Percentiles rank a stretch among this genome's conserved stretches.
Evolutionary conservation across 2,113 vertebrate genomes (phyloP).

Genomic region (Cheirogaleus medius): DNA sequence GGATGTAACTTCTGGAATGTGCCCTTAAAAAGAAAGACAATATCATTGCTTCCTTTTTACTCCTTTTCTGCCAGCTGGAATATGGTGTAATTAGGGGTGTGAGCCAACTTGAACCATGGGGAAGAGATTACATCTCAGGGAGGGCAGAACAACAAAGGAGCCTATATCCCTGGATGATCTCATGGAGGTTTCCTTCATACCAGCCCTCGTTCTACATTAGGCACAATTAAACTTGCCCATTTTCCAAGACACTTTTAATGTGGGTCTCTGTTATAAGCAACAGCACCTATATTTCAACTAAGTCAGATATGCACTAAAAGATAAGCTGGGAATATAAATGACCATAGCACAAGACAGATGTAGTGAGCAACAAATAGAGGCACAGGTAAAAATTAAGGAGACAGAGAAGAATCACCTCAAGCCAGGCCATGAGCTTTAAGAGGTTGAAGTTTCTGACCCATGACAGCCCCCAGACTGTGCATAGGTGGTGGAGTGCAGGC

Average conservation of each 20-base stretch:
- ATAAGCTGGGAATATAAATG: background rate
- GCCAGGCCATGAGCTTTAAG: background rate
- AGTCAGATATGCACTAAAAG: background rate
- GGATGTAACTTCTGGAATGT: background rate
- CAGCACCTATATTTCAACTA: background rate
- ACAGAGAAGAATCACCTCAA: background rate
- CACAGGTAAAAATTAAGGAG: background rate
- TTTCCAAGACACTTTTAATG: background rate
- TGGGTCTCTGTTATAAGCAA: background rate
- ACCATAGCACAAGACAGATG: background rate
- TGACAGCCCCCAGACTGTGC: background rate
- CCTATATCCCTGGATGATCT: background rate
- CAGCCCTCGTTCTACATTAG: background rate
- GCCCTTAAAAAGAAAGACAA: background rate
- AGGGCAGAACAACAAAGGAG: background rate
- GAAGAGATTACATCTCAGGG: background rate
- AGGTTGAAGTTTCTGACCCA: background rate
- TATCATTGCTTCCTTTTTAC: background rate
- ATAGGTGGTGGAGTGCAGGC: background rate
- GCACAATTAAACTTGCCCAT: background rate
- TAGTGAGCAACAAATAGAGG: background rate
- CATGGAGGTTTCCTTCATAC: background rate
- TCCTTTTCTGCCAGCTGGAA: background rate
- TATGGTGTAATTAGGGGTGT: background rate
- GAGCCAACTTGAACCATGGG: background rate